Evolutionary conservation across 2,113 vertebrate genomes (phyloP).

Genomic region (Rallus limicola): DNA sequence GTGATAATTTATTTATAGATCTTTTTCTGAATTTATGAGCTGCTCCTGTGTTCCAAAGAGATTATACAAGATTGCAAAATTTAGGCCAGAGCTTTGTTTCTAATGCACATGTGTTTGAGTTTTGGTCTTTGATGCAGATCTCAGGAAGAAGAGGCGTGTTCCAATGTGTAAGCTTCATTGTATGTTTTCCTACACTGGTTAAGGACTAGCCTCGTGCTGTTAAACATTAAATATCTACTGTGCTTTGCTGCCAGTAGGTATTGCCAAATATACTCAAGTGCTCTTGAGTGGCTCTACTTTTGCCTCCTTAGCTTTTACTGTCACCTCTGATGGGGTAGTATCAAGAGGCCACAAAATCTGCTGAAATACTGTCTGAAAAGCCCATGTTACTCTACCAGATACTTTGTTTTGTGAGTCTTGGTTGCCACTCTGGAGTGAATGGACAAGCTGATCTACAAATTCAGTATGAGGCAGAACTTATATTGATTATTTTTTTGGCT

Average conservation of each 20-base stretch:
- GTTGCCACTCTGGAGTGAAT: background rate
- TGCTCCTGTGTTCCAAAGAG: background rate
- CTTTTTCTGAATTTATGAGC: background rate
- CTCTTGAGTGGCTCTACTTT: background rate
- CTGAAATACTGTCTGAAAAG: conserved; percentile 36
- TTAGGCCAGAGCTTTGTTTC: background rate
- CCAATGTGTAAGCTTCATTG: background rate
- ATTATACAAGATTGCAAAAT: background rate
- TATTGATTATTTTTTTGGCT: background rate
- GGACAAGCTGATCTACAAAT: conserved; percentile 13
- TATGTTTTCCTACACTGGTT: background rate
- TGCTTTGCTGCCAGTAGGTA: background rate
- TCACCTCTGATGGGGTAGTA: background rate
- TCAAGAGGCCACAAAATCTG: background rate
- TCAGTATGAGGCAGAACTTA: background rate
- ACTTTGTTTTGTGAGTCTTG: conserved; percentile 11
- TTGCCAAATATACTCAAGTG: background rate
- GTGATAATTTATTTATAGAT: background rate
- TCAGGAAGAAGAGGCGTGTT: background rate
- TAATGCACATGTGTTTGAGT: background rate
- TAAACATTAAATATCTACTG: background rate
- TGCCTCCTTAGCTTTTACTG: background rate
- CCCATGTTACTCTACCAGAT: background rate
- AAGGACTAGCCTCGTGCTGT: background rate
- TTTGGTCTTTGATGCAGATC: background rate